A percentile compares a stretch with the other conserved stretches of the same genome.
Evolutionary conservation across 2,797 vertebrate species (phyloP).

Genomic region (Varecia variegata): DNA sequence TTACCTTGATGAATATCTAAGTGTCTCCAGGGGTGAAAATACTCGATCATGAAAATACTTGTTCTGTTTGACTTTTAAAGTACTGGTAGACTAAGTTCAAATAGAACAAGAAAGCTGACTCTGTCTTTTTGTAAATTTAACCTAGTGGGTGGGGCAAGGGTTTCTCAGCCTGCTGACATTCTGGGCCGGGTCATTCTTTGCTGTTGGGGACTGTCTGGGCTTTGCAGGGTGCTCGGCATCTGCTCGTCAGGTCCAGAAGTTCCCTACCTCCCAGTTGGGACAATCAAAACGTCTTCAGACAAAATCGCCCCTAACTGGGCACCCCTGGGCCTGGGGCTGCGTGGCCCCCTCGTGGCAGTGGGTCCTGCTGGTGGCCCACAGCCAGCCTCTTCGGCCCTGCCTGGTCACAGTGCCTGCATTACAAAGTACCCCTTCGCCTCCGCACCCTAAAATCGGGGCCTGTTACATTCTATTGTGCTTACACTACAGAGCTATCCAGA

Average conservation of each 20-base stretch:
- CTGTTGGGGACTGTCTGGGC: neutral
- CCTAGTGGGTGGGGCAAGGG: no score
- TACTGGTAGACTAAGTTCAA: neutral
- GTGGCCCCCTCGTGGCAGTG: neutral
- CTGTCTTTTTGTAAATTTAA: neutral
- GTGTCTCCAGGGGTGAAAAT: neutral
- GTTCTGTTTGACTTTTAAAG: neutral
- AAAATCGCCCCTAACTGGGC: neutral
- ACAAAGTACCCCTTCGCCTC: slow-evolving; percentile 43
- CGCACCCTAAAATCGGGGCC: slow-evolving; percentile 26
- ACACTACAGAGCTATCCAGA: slow-evolving; percentile 54
- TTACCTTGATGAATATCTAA: neutral
- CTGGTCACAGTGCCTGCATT: neutral
- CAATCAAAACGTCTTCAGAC: neutral
- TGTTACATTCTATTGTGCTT: slow-evolving; percentile 23
- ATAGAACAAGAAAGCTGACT: neutral
- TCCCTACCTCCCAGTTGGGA: neutral
- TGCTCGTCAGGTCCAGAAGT: neutral
- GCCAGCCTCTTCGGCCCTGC: neutral
- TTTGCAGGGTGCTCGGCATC: neutral
- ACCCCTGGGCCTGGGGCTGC: neutral
- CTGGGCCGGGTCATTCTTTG: fast-evolving
- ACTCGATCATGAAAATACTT: neutral
- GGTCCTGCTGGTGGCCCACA: neutral
- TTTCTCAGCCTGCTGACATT: neutral